Evolutionary conservation across 2,797 vertebrate species (phyloP).

Genomic region (Prionace glauca): DNA sequence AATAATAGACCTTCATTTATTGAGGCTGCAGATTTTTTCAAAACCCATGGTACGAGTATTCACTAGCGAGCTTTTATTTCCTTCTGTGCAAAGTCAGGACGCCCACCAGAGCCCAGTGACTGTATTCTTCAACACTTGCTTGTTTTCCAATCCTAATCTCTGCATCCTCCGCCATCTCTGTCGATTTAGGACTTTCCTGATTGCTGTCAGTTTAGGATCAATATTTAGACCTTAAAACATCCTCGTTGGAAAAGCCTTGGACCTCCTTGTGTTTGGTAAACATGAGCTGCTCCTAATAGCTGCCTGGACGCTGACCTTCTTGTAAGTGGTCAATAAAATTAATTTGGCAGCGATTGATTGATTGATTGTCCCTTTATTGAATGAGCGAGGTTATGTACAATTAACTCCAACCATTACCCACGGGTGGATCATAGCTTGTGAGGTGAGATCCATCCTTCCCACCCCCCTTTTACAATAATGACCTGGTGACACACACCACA

Average conservation of each 20-base stretch:
- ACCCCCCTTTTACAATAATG: neutral
- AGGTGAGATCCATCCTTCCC: neutral
- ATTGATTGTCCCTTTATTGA: neutral
- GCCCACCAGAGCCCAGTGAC: too few relatives aligned
- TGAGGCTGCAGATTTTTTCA: neutral
- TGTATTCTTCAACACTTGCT: neutral
- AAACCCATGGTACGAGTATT: neutral
- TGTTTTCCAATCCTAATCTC: neutral
- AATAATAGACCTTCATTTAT: neutral
- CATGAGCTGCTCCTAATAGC: neutral
- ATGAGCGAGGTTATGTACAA: neutral
- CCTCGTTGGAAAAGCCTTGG: neutral
- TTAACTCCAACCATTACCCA: neutral
- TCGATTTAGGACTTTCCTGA: neutral
- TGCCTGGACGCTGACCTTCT: neutral
- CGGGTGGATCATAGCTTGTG: neutral
- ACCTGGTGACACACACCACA: neutral
- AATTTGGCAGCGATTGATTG: constrained; percentile 2
- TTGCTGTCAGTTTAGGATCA: neutral
- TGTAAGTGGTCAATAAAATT: neutral
- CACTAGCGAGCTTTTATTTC: neutral
- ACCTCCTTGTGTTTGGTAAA: neutral
- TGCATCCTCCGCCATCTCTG: neutral
- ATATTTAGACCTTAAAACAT: neutral
- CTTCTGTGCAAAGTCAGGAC: neutral